phyloP scores from a whole-genome alignment of 2,113 vertebrate species.

The Piaya cayana region DNA sequence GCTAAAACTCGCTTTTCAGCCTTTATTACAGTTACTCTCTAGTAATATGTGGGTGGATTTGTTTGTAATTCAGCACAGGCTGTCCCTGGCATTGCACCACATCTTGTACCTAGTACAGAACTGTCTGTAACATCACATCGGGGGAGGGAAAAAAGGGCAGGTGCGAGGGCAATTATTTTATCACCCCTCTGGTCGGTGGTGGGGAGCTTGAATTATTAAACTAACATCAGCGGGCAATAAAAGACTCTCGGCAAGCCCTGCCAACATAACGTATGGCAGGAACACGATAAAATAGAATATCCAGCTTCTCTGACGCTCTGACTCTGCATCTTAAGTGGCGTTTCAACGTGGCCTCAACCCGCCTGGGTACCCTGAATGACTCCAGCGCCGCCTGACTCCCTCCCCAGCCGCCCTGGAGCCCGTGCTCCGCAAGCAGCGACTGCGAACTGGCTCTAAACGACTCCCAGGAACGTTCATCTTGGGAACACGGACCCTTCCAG shows the following conservation, averaged over 20 bases:
- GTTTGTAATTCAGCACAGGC: constrained; percentile 33
- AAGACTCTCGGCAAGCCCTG: not conserved
- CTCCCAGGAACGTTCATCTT: accelerated
- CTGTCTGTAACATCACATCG: not conserved
- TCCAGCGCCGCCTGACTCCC: not conserved
- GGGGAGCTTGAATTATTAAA: not conserved
- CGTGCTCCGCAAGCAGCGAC: not conserved
- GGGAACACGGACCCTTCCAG: not conserved
- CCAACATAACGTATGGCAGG: not conserved
- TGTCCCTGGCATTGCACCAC: constrained; percentile 38
- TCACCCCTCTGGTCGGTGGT: not conserved
- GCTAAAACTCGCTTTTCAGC: constrained; percentile 53
- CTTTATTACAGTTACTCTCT: constrained; percentile 63
- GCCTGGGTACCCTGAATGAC: not conserved
- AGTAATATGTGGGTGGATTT: constrained; percentile 63
- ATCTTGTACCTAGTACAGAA: not conserved
- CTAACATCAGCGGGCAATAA: not conserved
- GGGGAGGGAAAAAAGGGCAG: accelerated
- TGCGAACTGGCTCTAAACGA: not conserved
- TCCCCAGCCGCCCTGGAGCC: not conserved
- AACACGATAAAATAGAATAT: not conserved
- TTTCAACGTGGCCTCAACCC: not conserved
- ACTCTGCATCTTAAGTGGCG: not conserved
- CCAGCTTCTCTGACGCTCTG: not conserved
- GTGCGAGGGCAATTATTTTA: not conserved